phyloP scores from a whole-genome alignment of 2,113 vertebrate species.

The Tupaia chinensis region DNA sequence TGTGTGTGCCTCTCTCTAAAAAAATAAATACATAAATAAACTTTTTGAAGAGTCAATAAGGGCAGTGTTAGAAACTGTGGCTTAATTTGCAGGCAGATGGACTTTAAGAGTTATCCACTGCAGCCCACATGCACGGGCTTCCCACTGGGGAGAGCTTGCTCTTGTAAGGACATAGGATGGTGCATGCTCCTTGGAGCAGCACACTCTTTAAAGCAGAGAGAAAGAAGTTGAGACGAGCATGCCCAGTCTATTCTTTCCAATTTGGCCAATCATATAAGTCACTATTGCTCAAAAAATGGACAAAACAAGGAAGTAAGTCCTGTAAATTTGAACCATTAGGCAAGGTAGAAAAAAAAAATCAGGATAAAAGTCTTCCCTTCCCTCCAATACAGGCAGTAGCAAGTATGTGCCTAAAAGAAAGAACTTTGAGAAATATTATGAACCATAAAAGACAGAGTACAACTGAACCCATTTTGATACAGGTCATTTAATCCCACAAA shows the following conservation, averaged over 20 bases:
- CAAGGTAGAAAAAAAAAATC: neutral
- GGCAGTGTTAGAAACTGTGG: neutral
- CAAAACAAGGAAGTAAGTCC: neutral
- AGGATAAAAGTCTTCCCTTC: neutral
- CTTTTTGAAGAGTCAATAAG: neutral
- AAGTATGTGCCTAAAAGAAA: neutral
- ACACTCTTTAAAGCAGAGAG: neutral
- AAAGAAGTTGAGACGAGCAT: neutral
- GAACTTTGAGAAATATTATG: neutral
- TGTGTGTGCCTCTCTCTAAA: no score
- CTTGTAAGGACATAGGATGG: neutral
- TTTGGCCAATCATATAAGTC: neutral
- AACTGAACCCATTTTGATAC: neutral
- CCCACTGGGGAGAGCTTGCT: neutral
- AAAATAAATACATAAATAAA: no score
- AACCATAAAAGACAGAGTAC: neutral
- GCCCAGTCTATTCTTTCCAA: neutral
- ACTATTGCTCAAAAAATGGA: rapidly evolving
- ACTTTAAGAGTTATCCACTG: neutral
- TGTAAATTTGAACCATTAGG: no score
- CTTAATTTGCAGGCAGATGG: neutral
- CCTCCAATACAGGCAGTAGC: rapidly evolving
- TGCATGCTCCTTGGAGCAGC: neutral
- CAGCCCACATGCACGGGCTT: neutral
- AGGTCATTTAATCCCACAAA: neutral